A percentile compares a stretch with the other conserved stretches of the same genome.
phyloP scores from a whole-genome alignment of 2,888 invertebrate genomes.

The Drosophila mimica region DNA sequence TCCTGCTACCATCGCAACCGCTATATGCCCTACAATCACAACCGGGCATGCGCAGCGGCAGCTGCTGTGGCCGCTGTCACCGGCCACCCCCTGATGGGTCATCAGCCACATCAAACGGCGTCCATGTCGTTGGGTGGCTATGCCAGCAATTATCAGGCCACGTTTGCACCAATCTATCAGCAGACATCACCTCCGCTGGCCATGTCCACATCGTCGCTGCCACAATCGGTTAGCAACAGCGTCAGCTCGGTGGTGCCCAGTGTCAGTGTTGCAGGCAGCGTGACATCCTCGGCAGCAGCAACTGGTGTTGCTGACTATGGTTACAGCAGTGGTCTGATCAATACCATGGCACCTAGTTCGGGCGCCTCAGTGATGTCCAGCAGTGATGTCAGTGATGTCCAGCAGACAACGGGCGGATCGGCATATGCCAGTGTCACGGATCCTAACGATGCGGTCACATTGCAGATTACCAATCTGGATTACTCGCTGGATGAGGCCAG shows the following conservation, averaged over 20 bases:
- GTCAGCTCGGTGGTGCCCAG: conserved; percentile 9
- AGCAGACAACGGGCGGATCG: conserved; percentile 20
- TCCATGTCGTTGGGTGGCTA: conserved; percentile 27
- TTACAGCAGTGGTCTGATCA: conserved; percentile 30
- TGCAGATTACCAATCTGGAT: conserved; percentile 85
- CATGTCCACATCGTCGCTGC: conserved; percentile 26
- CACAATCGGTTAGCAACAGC: not conserved
- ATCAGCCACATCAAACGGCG: conserved; percentile 22
- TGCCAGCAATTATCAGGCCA: conserved; percentile 39
- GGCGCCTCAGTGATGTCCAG: conserved; percentile 19
- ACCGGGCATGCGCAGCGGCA: conserved; percentile 70
- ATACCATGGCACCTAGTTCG: conserved; percentile 41
- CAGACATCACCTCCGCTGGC: conserved; percentile 27
- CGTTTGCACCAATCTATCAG: conserved; percentile 74
- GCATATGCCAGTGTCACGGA: conserved; percentile 58
- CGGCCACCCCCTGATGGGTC: conserved; percentile 40
- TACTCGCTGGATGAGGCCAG: conserved; percentile 84
- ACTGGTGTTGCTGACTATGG: conserved; percentile 17
- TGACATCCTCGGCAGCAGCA: not conserved
- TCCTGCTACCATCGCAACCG: conserved; percentile 81
- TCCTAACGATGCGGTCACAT: conserved; percentile 78
- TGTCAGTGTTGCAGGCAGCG: conserved; percentile 9
- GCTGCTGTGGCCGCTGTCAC: conserved; percentile 56
- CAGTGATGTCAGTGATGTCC: conserved; percentile 25
- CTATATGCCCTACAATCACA: conserved; percentile 83